Evolutionary conservation across 2,888 invertebrate species (phyloP).

Genomic region (Eumerus sabulonum): DNA sequence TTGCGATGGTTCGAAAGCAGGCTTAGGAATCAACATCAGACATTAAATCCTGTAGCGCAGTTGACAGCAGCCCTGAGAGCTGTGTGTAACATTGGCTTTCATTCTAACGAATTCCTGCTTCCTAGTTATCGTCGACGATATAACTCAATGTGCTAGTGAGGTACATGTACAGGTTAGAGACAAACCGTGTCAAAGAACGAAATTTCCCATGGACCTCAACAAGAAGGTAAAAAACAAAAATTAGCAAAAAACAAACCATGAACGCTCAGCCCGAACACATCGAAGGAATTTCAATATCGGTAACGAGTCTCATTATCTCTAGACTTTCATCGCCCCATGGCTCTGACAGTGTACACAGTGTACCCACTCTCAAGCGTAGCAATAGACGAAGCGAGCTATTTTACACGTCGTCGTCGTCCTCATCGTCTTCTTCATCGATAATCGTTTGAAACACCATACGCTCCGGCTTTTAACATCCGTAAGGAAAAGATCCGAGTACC

Average conservation of each 20-base stretch:
- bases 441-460: conserved; percentile 47
- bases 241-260: conserved; percentile 6
- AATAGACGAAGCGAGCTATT: conserved; percentile 17
- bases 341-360: background rate
- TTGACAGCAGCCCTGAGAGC: background rate
- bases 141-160: conserved; percentile 5
- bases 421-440: conserved; percentile 43
- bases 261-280: conserved; percentile 30
- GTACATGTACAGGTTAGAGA: conserved; percentile 11
- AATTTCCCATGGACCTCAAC: conserved; percentile 23
- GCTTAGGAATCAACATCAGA: no score
- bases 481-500: conserved; percentile 42
- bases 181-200: conserved; percentile 19
- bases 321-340: conserved; percentile 42
- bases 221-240: background rate
- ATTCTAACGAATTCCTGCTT: no score
- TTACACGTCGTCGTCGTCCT: conserved; percentile 45
- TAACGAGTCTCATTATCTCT: conserved; percentile 43
- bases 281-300: conserved; percentile 53
- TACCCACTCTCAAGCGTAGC: no score
- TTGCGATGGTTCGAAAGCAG: no score
- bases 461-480: conserved; percentile 23
- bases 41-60: no score
- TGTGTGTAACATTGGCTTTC: no score
- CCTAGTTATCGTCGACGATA: no score